Percentiles rank a stretch among this genome's conserved stretches.
Evolutionary conservation across 2,113 vertebrate species (phyloP).

Genomic region (Takifugu flavidus): DNA sequence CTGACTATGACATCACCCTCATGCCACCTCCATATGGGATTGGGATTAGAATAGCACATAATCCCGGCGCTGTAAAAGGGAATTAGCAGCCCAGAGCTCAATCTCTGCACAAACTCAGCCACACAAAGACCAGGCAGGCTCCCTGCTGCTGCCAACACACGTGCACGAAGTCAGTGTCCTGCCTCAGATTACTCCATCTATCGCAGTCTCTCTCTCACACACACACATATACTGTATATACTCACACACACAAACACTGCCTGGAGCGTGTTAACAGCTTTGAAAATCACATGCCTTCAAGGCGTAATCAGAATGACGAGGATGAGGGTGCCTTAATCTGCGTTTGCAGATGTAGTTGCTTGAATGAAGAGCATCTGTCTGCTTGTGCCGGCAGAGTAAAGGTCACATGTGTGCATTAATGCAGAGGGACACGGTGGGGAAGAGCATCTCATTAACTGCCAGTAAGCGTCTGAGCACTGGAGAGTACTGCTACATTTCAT

Average conservation of each 20-base stretch:
- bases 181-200: neutral
- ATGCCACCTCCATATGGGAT: slow-evolving; percentile 69
- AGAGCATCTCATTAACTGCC: too few relatives aligned
- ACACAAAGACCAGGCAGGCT: slow-evolving; percentile 26
- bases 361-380: slow-evolving; percentile 54
- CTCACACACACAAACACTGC: neutral
- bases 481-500: too few relatives aligned
- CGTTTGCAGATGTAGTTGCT: slow-evolving; percentile 52
- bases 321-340: slow-evolving; percentile 44
- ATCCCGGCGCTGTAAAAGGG: slow-evolving; percentile 69
- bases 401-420: too few relatives aligned
- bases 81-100: slow-evolving; percentile 66
- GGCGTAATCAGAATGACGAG: slow-evolving; percentile 18
- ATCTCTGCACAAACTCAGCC: slow-evolving; percentile 46
- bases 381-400: slow-evolving; percentile 16
- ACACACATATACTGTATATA: neutral
- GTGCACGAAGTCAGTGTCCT: neutral
- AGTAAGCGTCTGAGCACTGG: too few relatives aligned
- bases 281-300: neutral
- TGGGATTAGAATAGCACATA: slow-evolving; percentile 75
- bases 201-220: neutral
- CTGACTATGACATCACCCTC: slow-evolving; percentile 54
- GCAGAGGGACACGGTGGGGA: too few relatives aligned
- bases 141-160: slow-evolving; percentile 15
- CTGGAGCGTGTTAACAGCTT: neutral